A percentile compares a stretch with the other conserved stretches of the same genome.
Evolutionary conservation across 1,140 invertebrate species (phyloP).

Genomic region (Brachionus rotundiformis): DNA sequence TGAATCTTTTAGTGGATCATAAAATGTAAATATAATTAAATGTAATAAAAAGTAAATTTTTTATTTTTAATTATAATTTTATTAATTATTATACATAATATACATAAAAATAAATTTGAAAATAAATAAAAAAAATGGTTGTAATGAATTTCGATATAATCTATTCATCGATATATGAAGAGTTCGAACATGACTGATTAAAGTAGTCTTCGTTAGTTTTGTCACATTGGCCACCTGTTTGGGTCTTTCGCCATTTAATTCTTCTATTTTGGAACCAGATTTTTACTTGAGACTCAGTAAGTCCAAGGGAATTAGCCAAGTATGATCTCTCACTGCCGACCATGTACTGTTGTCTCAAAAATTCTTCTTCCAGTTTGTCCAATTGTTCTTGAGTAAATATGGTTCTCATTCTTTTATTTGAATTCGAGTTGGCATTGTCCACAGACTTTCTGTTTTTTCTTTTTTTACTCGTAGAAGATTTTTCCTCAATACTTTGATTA

Average conservation of each 20-base stretch:
- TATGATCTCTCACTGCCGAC: conserved; percentile 86
- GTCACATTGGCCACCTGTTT: not conserved
- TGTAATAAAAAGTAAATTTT: too few species aligned
- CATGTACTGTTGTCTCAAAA: conserved; percentile 91
- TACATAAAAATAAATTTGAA: not conserved
- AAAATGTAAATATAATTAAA: too few species aligned
- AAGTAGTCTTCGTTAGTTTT: conserved; percentile 6
- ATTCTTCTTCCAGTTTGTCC: conserved; percentile 84
- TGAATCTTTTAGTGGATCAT: too few species aligned
- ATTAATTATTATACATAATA: too few species aligned
- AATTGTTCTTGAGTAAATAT: conserved; percentile 92
- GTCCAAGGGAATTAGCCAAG: conserved; percentile 78
- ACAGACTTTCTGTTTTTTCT: conserved; percentile 10
- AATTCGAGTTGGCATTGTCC: not conserved
- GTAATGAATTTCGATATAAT: not conserved
- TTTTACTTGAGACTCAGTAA: conserved; percentile 83
- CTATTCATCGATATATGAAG: conserved; percentile 24
- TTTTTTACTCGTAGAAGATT: not conserved
- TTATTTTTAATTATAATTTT: too few species aligned
- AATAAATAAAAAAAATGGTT: conserved; percentile 1
- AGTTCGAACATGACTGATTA: conserved; percentile 8
- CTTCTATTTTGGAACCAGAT: conserved; percentile 68
- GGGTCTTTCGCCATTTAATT: conserved; percentile 60
- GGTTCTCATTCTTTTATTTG: conserved; percentile 78
- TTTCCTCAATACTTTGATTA: not conserved